Conservation (phyloP, 2,888 invertebrate genomes). For the Phyllotreta cruciferae region DNA sequence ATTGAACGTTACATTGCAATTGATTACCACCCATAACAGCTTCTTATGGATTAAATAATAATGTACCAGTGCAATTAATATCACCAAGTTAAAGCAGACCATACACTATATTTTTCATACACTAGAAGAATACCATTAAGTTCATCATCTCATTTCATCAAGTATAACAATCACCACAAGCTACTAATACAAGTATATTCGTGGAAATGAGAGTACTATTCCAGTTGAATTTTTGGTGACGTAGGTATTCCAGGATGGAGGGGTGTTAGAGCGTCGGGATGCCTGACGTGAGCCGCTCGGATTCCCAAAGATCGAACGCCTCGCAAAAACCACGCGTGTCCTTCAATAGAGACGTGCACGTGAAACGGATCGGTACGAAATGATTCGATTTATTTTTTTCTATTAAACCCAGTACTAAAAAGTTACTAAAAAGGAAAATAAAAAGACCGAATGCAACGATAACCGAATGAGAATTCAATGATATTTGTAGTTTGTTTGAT, state of each 20-base stretch:
- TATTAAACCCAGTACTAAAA: slow-evolving; percentile 2
- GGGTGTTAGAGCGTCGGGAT: slow-evolving; percentile 57
- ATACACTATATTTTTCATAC: no score
- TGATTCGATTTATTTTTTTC: slow-evolving; percentile 19
- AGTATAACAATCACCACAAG: not conserved
- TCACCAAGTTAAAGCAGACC: no score
- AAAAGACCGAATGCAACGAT: not conserved
- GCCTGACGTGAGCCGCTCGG: slow-evolving; percentile 65
- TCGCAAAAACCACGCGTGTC: slow-evolving; percentile 75
- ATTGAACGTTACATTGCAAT: no score
- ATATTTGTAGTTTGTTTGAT: no score
- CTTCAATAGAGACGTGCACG: slow-evolving; percentile 90
- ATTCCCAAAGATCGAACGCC: slow-evolving; percentile 62
- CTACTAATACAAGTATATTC: not conserved
- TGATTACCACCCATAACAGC: no score
- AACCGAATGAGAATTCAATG: not conserved
- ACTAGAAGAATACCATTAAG: not conserved
- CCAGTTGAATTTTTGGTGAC: slow-evolving; percentile 34
- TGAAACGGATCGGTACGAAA: slow-evolving; percentile 81
- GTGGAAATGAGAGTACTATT: not conserved
- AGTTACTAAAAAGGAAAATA: slow-evolving; percentile 15
- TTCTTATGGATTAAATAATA: no score
- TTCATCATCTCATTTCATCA: slow-evolving; percentile 3
- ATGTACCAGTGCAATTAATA: no score
- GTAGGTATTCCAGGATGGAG: slow-evolving; percentile 54